Evolutionary conservation across 1,140 invertebrate species (phyloP), one percentile per base, ranked within the genome.

Genomic region (Cherax destructor): DNA sequence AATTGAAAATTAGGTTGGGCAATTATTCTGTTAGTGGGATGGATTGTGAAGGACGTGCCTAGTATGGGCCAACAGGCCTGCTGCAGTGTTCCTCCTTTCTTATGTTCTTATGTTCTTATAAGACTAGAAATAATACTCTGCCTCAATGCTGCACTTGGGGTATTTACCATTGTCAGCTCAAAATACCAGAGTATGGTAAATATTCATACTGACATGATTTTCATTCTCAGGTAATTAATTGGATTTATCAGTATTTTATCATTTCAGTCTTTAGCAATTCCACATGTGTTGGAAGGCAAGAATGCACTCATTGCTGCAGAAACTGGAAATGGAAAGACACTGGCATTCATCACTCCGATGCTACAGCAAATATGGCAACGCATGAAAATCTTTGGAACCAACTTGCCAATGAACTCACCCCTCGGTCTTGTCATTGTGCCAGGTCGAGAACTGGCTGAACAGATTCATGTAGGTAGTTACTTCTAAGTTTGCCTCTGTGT

Each of bases 261-360:
- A 9, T 76, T 74, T 30, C 61, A 88, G 94, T 91, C 81, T 56
- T 88, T 94, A 80, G 94, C 94, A 13, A 95, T 96, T 83, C 95
- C 95, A 24, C 91, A 93, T 79, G 93, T 99, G 65, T 92, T 97
- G 18, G 93, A 94, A 47, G 96, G 96, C 10, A 93, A 95, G 78
- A 97, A 98, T 95, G 95, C 96, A 1, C 93, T 98, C 0, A 95
- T 98, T 86, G 96, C 97, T 7, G 97, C 98, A 10, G 98, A 99
- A 95, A 99, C 98, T 61, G 98, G n/a, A 4, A 98, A 97, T 95
- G 99, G 99, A 1, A 99, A 99, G 95, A 99, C 98, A 1, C 93
- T 99, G 1, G 96, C 98, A 0, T 99, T 98, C 95, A 95, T 99
- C 52, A 93, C 98, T 65, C 98, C 99, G 1, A 95, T 99, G 21